Base-by-base conservation (phyloP, 2,113 vertebrate species). In the Passer domesticus region DNA sequence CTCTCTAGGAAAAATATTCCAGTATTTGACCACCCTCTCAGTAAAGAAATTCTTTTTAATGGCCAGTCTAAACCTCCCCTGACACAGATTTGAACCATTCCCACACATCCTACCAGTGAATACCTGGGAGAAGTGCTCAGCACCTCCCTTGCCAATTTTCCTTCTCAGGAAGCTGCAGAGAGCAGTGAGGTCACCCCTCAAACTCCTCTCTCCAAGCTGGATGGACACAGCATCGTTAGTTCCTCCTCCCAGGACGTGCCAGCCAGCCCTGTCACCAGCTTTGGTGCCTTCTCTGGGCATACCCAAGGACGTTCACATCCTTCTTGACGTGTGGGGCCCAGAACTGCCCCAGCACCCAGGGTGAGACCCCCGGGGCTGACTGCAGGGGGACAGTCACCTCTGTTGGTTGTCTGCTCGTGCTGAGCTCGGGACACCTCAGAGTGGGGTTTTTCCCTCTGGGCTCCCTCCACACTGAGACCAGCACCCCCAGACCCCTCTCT, bases 61-160 rank as follows among this genome's bases (percentile, higher is more conserved):
- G 17, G 14, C 16, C 3, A 11, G 10, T 27, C 30, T 30, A 55
- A 89, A 33, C 25, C 25, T 63, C 14, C 7, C 2, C 6, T 35
- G 49, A 3, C 2, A 5, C 15, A 58, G 1, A 19, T 39, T n/a
- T 49, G 53, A n/a, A 28, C 4, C 6, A 9, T 49, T 59, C 18
- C 8, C 15, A 39, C 1, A 2, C 0, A 1, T 68, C 7, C 5
- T 27, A 15, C 17, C 5, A 1, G 20, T 53, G 15, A 10, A n/a
- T 24, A 19, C 3, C 39, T 9, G 1, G 23, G 15, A 64, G 13
- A 46, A 67, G 27, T 10, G 2, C 15, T 77, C 37, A 46, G 27
- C 47, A 31, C 6, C 16, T 77, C 8, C 6, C 8, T 67, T 16
- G 66, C 4, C 9, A 5, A 4, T 5, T 76, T 43, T 35, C 25